These are phyloP conservation scores for Dicroscelio sp. DNA, from an alignment of 2,888 invertebrate genomes.

Conservation along the genomic window DNA sequence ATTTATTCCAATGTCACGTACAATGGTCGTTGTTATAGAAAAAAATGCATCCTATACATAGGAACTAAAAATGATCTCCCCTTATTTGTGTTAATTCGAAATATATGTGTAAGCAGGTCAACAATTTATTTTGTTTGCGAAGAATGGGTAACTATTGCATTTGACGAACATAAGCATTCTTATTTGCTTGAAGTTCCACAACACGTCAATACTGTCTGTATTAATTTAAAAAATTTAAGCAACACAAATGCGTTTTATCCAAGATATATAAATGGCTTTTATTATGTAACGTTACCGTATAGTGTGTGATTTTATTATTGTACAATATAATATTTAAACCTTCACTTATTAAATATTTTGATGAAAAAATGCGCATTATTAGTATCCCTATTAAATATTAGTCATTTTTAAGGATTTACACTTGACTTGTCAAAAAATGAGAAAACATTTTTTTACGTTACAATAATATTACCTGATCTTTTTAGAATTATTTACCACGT, in stretches of 20 bases:
- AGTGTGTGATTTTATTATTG: background rate
- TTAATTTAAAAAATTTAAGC: background rate
- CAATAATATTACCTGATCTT: too few species aligned
- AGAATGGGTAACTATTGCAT: background rate
- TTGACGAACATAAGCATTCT: slow-evolving; percentile 38
- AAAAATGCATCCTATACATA: background rate
- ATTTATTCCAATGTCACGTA: background rate
- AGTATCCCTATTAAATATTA: background rate
- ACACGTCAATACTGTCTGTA: background rate
- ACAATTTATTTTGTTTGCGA: slow-evolving; percentile 12
- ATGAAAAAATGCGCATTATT: background rate
- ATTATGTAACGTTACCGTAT: slow-evolving; percentile 38
- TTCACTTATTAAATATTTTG: background rate
- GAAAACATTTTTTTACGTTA: too few species aligned
- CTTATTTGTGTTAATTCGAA: background rate
- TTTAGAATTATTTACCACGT: too few species aligned
- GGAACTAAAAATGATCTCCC: slow-evolving; percentile 22
- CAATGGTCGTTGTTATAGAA: slow-evolving; percentile 43
- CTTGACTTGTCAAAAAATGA: too few species aligned
- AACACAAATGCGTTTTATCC: background rate
- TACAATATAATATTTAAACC: background rate
- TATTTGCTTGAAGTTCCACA: background rate
- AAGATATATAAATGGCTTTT: slow-evolving; percentile 5
- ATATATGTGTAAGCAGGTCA: background rate
- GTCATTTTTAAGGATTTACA: background rate